phyloP scores from a whole-genome alignment of 2,888 invertebrate species.

The Nephrotoma flavescens region DNA sequence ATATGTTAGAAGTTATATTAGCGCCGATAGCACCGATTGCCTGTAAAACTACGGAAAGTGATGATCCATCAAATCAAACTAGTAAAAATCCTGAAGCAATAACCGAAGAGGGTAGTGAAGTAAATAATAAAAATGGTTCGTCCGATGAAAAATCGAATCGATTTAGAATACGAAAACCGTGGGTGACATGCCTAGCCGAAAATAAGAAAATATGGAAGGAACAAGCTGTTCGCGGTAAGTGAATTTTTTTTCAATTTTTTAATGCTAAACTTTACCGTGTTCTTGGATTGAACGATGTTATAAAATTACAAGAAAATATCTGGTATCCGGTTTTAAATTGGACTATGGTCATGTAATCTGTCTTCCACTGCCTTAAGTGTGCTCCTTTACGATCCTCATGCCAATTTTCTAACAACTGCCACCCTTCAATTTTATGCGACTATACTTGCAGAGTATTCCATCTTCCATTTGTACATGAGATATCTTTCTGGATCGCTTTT shows the following conservation, averaged over 20 bases:
- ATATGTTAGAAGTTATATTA: conserved; percentile 50
- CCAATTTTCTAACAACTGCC: too few species aligned
- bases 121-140: conserved; percentile 14
- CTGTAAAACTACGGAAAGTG: conserved; percentile 15
- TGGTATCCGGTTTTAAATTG: too few species aligned
- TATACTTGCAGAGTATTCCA: too few species aligned
- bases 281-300: too few species aligned
- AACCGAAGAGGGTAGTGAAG: conserved; percentile 17
- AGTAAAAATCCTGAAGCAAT: conserved; percentile 19
- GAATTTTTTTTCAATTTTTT: neutral
- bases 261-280: neutral
- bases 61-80: conserved; percentile 11
- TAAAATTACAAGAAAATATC: too few species aligned
- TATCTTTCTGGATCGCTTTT: too few species aligned
- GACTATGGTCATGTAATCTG: too few species aligned
- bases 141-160: conserved; percentile 31
- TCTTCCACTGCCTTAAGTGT: too few species aligned
- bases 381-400: too few species aligned
- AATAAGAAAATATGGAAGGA: conserved; percentile 78
- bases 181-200: conserved; percentile 59
- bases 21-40: conserved; percentile 27
- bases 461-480: too few species aligned
- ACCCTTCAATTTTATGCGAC: too few species aligned
- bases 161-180: conserved; percentile 61
- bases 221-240: conserved; percentile 55